Conservation (phyloP, 2,797 vertebrate species). For the Jordanella pulchra region DNA sequence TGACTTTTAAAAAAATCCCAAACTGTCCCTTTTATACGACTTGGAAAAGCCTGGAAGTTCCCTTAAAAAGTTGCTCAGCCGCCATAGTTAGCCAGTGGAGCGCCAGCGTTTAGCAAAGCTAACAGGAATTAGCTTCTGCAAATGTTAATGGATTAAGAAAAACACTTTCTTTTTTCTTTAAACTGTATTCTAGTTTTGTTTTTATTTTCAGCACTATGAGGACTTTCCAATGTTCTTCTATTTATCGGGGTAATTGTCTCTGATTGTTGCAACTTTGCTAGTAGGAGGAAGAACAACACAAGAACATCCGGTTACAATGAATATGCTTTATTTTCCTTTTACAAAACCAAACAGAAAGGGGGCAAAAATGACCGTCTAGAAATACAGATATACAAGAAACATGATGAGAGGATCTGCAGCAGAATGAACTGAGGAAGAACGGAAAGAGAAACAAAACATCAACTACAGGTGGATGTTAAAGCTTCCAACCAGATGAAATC, state of each 20-base stretch:
- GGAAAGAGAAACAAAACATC: conserved; percentile 38
- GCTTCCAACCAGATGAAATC: conserved; percentile 88
- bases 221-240: neutral
- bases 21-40: neutral
- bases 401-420: conserved; percentile 83
- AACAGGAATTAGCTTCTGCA: no score
- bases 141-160: no score
- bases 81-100: no score
- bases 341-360: conserved; percentile 78
- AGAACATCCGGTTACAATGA: conserved; percentile 84
- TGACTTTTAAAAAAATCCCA: neutral
- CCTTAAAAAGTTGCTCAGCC: neutral
- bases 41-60: neutral
- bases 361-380: conserved; percentile 89
- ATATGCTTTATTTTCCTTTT: conserved; percentile 97
- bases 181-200: no score
- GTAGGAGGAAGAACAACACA: neutral
- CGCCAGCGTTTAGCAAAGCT: no score
- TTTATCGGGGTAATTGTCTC: no score
- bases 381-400: conserved; percentile 93
- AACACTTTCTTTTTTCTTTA: no score
- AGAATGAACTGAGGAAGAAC: conserved; percentile 80
- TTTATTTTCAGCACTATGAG: neutral
- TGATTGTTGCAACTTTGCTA: no score
- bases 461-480: conserved; percentile 87